Conservation (phyloP, 2,797 vertebrate genomes). For the Coranthus polyacanthus region DNA sequence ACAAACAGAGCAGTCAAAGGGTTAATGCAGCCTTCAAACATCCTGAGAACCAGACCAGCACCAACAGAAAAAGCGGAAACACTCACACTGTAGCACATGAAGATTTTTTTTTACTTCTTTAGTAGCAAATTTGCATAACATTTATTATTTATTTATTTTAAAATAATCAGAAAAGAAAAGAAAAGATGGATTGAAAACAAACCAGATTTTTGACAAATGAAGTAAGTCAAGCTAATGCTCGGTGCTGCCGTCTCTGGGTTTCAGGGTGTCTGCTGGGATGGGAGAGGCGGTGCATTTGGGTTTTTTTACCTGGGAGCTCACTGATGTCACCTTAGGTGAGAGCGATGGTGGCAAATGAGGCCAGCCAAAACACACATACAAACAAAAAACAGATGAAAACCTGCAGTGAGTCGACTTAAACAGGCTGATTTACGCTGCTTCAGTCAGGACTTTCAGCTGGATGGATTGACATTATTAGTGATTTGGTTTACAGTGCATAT, state of each 20-base stretch:
- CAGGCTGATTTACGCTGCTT: neutral
- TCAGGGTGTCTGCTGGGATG: conserved; percentile 38
- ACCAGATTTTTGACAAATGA: too few relatives aligned
- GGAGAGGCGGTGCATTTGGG: conserved; percentile 12
- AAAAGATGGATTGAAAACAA: too few relatives aligned
- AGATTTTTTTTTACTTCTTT: too few relatives aligned
- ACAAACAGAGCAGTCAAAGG: conserved; percentile 33
- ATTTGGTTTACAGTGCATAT: too few relatives aligned
- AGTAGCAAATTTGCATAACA: neutral
- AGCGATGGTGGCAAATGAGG: conserved; percentile 73
- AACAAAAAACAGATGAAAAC: conserved; percentile 51
- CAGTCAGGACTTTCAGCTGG: neutral
- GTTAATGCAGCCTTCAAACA: conserved; percentile 50
- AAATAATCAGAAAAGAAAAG: too few relatives aligned
- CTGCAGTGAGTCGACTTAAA: conserved; percentile 40
- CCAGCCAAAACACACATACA: conserved; percentile 55
- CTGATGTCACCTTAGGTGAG: conserved; percentile 90
- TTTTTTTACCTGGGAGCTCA: conserved; percentile 91
- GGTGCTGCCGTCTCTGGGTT: conserved; percentile 20
- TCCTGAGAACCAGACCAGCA: conserved; percentile 42
- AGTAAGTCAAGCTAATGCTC: neutral
- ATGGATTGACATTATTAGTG: too few relatives aligned
- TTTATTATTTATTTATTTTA: too few relatives aligned
- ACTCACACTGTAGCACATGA: too few relatives aligned
- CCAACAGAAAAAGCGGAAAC: too few relatives aligned